Base-by-base conservation (phyloP, 2,888 invertebrate species). In the Osedax frankpressi region DNA sequence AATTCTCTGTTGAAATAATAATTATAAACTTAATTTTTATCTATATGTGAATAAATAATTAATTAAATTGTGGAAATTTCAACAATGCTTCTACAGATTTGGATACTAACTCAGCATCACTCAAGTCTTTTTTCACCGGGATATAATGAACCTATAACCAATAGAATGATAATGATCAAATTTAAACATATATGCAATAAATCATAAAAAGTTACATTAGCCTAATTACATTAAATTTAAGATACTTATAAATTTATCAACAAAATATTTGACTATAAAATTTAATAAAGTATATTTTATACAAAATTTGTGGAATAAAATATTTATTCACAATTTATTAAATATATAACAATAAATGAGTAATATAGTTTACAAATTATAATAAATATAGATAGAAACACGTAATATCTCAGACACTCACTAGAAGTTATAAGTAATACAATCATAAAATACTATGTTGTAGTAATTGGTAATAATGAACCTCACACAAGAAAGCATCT, bases 111-210 rank as follows among this genome's bases (percentile, higher is more conserved):
- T 88, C 87, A n/a, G 93, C 87, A 77, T 92, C 89, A 63, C 88
- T 88, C 19, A 90, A 87, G 78, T 88, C 86, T 28, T 89, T 89
- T 76, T 87, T 88, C 0, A 97, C 88, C 0, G 96, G 96, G 77
- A 97, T 88, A 83, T 93, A 97, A 85, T 97, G 96, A 62, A 77
- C 44, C 44, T 44, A 11, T 44, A 44, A 19, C 19, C 11, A 11
- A 11, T 44, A 19, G 6, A 44, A 11, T 44, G 19, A 11, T 44
- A 44, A 6, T 44, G 6, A 44, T 44, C 19, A 44, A 11, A 44
- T 44, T 11, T 44, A 44, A 11, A 44, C 19, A 44, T 44, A 44
- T 44, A 44, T 44, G 6, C 6, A 44, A 11, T 44, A 44, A 11
- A 44, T 11, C 19, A 44, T 44, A 44, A 44, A 44, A 11, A 44